Base-by-base conservation (phyloP, 2,113 vertebrate genomes). In the Coreoperca whiteheadi region DNA sequence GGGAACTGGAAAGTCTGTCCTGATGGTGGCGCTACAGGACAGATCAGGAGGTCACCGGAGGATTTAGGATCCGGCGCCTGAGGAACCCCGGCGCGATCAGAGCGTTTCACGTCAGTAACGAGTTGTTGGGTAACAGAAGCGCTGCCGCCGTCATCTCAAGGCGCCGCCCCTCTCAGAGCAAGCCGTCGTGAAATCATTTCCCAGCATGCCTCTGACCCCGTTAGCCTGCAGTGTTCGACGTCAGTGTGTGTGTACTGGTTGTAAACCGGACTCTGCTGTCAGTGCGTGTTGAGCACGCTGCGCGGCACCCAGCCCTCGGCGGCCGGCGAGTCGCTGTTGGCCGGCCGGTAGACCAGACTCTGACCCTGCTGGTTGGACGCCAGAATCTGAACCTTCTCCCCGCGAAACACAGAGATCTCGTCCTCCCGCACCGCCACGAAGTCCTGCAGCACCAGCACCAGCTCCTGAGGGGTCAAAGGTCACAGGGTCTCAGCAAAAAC, bases 251-350 rank as follows among this genome's bases (percentile, higher is more conserved):
- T 34, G 32, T 68, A 8, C 1, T 10, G 12, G n/a, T n/a, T n/a
- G n/a, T n/a, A n/a, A n/a, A n/a, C n/a, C n/a, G n/a, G n/a, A n/a
- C n/a, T n/a, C n/a, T n/a, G n/a, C n/a, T n/a, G 63, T 92, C 90
- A 91, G 92, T 93, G 94, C 57, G 88, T 91, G 59, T 78, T 88
- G 3, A 99, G 96, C 88, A 98, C 96, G 85, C 93, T 97, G 87
- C 98, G 97, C 0, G 98, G 96, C 81, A 99, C 97, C 98, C 98
- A 99, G 96, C 98, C 98, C 93, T 99, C 98, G 1, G 98, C 98
- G 0, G 98, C 98, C 0, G 98, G 98, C 3, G 97, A 98, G 48
- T 96, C 96, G 83, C 97, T 96, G 1, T 97, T 98, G 71, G 97
- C 97, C 0, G 98, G 97, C 86, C 99, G 96, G 94, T 97, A 98